Evolutionary conservation across 2,797 vertebrate species (phyloP).

Genomic region (Selene dorsalis): DNA sequence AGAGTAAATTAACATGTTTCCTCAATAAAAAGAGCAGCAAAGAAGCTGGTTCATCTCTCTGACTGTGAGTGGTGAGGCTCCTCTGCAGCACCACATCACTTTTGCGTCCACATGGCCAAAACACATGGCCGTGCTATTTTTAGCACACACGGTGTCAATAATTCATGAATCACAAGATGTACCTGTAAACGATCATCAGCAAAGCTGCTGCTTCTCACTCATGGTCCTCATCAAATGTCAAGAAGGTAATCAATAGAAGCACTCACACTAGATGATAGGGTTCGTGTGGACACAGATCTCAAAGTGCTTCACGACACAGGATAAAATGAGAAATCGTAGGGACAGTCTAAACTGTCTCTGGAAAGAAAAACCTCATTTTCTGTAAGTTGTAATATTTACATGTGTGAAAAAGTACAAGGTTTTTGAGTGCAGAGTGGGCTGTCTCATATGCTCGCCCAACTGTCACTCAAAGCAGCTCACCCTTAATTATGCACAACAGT

Average conservation of each 20-base stretch:
- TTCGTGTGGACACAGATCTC: not conserved
- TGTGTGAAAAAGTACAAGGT: not conserved
- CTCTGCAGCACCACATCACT: not conserved
- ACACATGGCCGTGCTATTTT: not conserved
- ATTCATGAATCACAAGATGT: conserved; percentile 13
- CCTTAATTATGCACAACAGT: too few species aligned
- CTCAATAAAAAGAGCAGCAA: not conserved
- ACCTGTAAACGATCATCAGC: conserved; percentile 7
- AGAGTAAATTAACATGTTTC: not conserved
- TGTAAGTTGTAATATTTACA: not conserved
- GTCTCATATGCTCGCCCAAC: too few species aligned
- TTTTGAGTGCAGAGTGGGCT: too few species aligned
- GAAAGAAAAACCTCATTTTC: not conserved
- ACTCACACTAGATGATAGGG: not conserved
- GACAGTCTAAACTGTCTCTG: not conserved
- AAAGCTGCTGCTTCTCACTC: not conserved
- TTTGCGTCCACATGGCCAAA: not conserved
- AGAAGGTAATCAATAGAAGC: not conserved
- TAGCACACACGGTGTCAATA: conserved; percentile 1
- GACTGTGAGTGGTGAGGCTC: not conserved
- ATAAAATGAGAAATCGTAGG: conserved; percentile 1
- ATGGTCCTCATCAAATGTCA: not conserved
- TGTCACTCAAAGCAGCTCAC: too few species aligned
- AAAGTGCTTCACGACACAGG: not conserved
- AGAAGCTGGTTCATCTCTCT: not conserved